Evolutionary conservation across 2,797 vertebrate species (phyloP), one percentile per base, ranked within the genome.

Genomic region (Petrocephalus schoutedeni): DNA sequence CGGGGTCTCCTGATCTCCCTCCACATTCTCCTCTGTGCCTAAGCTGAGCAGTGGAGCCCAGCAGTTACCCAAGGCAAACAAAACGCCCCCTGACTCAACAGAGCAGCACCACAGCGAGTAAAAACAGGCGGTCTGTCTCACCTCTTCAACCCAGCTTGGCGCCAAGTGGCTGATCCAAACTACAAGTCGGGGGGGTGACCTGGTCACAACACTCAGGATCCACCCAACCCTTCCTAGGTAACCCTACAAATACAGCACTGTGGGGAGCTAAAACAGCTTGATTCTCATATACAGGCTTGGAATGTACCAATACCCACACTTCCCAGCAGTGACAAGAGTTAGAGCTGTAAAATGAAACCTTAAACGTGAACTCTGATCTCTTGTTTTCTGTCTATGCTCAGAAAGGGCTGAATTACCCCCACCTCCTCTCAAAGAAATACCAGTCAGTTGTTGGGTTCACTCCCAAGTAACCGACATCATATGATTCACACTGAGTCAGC

Each of bases 401-500:
- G 82, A 84, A 49, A 53, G 54, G 21, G 28, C 82, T 54, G 51
- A n/a, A 84, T 80, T 14, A 84, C 21, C 82, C 82, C 32, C 56
- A 41, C 19, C 82, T 54, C 14, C 53, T 21, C 59, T 32, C 19
- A 59, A 86, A 85, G 54, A 85, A 28, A 58, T 8, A 58, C 19
- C 82, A 51, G 32, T 56, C 85, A 86, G 85, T 86, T 59, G 54
- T 36, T 2, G 56, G 56, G 85, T 86, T 28, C 56, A 45, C 85
- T 86, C 57, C 56, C 85, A 86, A 86, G 32, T 86, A 57, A 86
- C 85, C 56, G 0, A 32, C 32, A 59, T 45, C 85, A 86, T 86
- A 59, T 86, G 85, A 86, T 86, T 86, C 85, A 58, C 54, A n/a
- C 85, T 86, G 85, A 86, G 54, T 86, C 85, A 86, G 85, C 85